Percentiles rank a stretch among this genome's conserved stretches.
Evolutionary conservation across 2,113 vertebrate species (phyloP).

Genomic region (Ceratotherium simum): DNA sequence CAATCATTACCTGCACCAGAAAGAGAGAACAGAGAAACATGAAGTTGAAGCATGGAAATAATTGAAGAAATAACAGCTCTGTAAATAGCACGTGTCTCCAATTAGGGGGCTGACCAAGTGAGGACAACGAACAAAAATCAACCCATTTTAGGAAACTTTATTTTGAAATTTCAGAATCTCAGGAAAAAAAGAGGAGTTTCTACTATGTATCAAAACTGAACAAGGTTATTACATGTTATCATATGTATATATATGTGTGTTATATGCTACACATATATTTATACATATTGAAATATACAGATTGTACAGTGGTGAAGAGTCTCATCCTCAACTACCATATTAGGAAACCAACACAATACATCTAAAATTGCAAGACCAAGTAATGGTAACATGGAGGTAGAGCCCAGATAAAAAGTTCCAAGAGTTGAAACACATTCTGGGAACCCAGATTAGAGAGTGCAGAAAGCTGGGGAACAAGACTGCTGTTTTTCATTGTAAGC

Average conservation of each 20-base stretch:
- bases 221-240: neutral
- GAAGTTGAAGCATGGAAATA: neutral
- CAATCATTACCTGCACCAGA: neutral
- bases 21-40: neutral
- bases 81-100: neutral
- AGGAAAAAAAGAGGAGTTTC: neutral
- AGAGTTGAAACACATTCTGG: neutral
- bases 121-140: neutral
- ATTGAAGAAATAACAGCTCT: neutral
- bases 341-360: neutral
- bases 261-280: neutral
- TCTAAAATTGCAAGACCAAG: neutral
- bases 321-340: neutral
- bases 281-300: no score
- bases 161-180: neutral
- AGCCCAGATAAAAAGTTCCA: neutral
- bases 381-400: neutral
- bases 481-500: no score
- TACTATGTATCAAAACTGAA: neutral
- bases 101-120: neutral
- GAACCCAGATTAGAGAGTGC: neutral
- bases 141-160: neutral
- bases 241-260: neutral
- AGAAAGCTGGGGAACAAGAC: neutral
- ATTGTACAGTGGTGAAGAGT: neutral